Base-by-base conservation (phyloP, 2,888 invertebrate species). In the Drosophila algonquin region DNA sequence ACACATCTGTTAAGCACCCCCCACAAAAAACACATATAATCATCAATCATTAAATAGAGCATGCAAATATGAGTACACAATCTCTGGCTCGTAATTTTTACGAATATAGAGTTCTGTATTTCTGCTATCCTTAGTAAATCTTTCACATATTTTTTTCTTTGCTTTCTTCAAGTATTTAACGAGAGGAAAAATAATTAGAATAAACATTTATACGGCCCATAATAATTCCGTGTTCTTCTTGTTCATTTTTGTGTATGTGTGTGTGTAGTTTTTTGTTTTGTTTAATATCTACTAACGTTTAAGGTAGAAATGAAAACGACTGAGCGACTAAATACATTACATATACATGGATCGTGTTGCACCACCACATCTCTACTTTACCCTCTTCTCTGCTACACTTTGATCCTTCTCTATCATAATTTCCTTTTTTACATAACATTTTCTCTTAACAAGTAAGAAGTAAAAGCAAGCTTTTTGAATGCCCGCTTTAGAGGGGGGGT, bases 91-190 rank as follows among this genome's bases (percentile, higher is more conserved):
- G 67, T 76, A 61, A 62, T 76, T 85, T 87, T 77, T 85, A 80
- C 55, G 86, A 84, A 84, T 84, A 87, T 87, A 87, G 76, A 84
- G 52, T 77, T 87, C 55, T 75, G 63, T 77, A 72, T 83, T 84
- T 86, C 57, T 63, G 58, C 67, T 73, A 55, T 81, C 63, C 79
- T 77, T 76, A 73, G 73, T 74, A 74, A 53, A 62, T 69, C 72
- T 72, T 58, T 58, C 62, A 71, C 71, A 71, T 53, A 71, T 53
- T 46, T 59, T 64, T 60, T 44, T 54, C 35, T 24, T 53, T 58
- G 51, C 24, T 45, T 56, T 44, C 51, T 73, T 72, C 44, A 72
- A 80, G 45, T 54, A 57, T 72, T 40, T 58, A 72, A 72, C 71
- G 57, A 64, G 65, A 47, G 60, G 76, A 70, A 46, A 69, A 74